Evolutionary conservation across 2,113 vertebrate species (phyloP), one percentile per base, ranked within the genome.

Genomic region (Ploceus nigricollis): DNA sequence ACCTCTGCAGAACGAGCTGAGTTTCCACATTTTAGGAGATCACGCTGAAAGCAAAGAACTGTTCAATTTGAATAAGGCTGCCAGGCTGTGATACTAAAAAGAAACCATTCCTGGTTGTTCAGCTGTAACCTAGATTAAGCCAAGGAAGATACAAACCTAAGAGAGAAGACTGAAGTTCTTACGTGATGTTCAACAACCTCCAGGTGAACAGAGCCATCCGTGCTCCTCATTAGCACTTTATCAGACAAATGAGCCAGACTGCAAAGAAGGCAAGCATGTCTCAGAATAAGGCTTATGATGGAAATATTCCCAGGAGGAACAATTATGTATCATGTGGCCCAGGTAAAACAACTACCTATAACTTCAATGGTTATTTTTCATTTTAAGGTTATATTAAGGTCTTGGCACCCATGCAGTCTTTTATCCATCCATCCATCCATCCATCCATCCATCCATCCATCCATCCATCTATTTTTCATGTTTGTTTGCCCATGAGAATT

Each of bases 121-220:
- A 77, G 25, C 13, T 70, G 22, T 60, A 84, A 27, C 28, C 28
- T 61, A 27, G 10, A 15, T 76, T 53, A 88, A 76, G 24, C 13
- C 28, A 31, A 56, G 37, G 45, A 87, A 91, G 53, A n/a, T 44
- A 48, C 18, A 78, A 70, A 75, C 4, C 24, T 58, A 72, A 64
- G 39, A 51, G 14, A 77, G 25, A 82, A 88, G 37, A 85, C 9
- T 24, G 54, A 56, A 45, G 11, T 22, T 83, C 15, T 83, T 33
- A 30, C 8, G 22, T 3, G 11, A 16, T 0, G 1, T 58, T 66
- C 25, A 85, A 15, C 35, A 56, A 15, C 15, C 17, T 45, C 21
- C 48, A 71, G 35, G 20, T 2, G 2, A 82, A 39, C 13, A 56
- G 24, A 13, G 27, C 25, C n/a, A 81, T 51, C 22, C 13, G 1